Evolutionary conservation across 2,888 invertebrate species (phyloP), one percentile per base, ranked within the genome.

Genomic region (Diarsia brunnea): DNA sequence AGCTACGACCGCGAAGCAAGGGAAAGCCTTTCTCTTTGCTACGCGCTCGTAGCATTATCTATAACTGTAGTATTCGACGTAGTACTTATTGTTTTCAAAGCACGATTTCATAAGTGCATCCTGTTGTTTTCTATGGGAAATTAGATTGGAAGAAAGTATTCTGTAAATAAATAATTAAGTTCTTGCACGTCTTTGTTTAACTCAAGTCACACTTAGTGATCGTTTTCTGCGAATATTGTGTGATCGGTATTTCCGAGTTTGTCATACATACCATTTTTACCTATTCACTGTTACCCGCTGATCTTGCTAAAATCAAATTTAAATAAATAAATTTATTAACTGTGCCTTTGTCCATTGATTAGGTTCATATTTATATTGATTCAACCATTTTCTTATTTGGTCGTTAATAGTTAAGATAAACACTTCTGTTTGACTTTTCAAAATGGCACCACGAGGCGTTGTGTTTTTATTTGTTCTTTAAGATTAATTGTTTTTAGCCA

Each of bases 401-500:
- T 51, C 43, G 60, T 78, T 78, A 60, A 65, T 27, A 7, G 1
- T 21, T n/a, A 73, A 73, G 31, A 7, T 21, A 45, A 31, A 60
- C 43, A 38, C 5, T 4, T 21, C 0, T 24, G 14, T 61, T 61
- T 67, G 16, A 24, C 1, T 74, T 60, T 58, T 27, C 1, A 14
- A 51, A 78, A 69, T 24, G 45, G 21, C 24, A 7, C 1, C 24
- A 21, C 21, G 21, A 38, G 1, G 38, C 1, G 3, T 24, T n/a
- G 55, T 45, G 7, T 24, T 55, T 75, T 61, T 31, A 31, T 45
- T 75, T 76, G 51, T 77, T 78, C 24, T 60, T 51, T 61, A 31
- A n/a, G n/a, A 53, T 45, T 53, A 73, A 24, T 43, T n/a, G 24
- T 27, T 61, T 78, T n/a, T 53, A 19, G 43, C 7, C n/a, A 31